Percentiles rank a stretch among this genome's conserved stretches.
These are phyloP conservation scores for Origma solitaria DNA, from an alignment of 2,113 vertebrate species.

Conservation along the genomic window DNA sequence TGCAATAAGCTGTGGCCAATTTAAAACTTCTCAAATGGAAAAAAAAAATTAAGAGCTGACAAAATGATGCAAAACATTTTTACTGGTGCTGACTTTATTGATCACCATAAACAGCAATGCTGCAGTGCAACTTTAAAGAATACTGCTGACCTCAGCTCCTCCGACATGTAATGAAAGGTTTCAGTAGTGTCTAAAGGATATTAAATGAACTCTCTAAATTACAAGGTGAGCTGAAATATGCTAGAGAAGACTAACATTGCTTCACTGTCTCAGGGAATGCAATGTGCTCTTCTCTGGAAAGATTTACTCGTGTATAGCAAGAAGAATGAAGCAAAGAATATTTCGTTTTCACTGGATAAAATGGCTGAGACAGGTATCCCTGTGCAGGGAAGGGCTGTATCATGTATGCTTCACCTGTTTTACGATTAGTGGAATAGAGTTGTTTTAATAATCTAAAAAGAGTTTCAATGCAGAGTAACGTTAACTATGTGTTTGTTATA, in stretches of 20 bases:
- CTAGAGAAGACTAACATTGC: not conserved
- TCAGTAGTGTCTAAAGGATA: not conserved
- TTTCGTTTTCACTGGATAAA: not conserved
- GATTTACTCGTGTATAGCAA: not conserved
- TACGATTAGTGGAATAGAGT: not conserved
- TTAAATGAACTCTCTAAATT: conserved; percentile 1
- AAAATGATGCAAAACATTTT: not conserved
- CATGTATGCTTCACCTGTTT: not conserved
- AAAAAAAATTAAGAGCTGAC: not conserved
- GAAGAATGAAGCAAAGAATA: not conserved
- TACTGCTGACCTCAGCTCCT: not conserved
- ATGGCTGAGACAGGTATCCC: not conserved
- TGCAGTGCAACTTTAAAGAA: not conserved
- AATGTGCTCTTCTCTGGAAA: not conserved
- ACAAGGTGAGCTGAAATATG: not conserved
- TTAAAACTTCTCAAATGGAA: not conserved
- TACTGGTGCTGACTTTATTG: not conserved
- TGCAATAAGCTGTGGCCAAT: not conserved
- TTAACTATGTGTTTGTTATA: not conserved
- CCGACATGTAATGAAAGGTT: not conserved
- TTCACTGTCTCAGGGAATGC: not conserved
- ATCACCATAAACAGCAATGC: not conserved
- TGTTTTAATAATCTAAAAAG: not conserved
- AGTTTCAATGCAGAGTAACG: not conserved
- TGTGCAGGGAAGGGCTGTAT: not conserved